Evolutionary conservation across 30 jellyfish, hydroid and myxozoan genomes (phyloP).

Genomic region (Pseudorhiza aurosa): DNA sequence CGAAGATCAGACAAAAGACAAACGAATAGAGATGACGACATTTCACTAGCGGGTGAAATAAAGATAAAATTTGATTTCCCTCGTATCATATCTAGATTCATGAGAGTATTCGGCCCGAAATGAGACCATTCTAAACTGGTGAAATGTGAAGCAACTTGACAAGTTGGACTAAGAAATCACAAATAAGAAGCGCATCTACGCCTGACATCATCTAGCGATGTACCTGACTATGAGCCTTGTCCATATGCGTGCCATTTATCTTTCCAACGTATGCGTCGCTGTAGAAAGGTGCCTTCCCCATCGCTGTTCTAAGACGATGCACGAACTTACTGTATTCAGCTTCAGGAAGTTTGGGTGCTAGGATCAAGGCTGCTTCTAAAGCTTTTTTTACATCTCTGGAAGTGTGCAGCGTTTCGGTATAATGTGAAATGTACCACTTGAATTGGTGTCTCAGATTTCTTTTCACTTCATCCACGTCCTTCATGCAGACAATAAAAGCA

Average conservation of each 20-base stretch:
- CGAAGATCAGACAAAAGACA: no score
- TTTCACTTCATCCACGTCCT: constrained; percentile 70
- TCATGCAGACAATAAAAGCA: constrained; percentile 78
- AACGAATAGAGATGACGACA: no score
- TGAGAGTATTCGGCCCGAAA: no score
- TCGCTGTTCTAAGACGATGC: constrained; percentile 31
- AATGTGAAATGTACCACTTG: constrained; percentile 86
- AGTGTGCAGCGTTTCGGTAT: constrained; percentile 36
- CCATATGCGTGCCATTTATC: constrained; percentile 68
- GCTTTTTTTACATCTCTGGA: constrained; percentile 49
- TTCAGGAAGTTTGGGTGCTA: constrained; percentile 60
- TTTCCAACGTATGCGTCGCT: constrained; percentile 58
- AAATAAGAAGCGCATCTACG: not conserved
- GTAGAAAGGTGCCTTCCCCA: constrained; percentile 69
- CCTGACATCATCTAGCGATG: no score
- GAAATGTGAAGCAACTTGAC: no score
- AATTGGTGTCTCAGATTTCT: constrained; percentile 66
- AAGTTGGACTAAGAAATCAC: not conserved
- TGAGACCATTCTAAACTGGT: no score
- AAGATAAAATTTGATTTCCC: no score
- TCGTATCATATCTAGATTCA: no score
- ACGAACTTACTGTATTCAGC: constrained; percentile 35
- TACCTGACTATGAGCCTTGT: constrained; percentile 55
- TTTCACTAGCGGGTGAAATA: no score
- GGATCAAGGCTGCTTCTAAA: constrained; percentile 56